Evolutionary conservation across 2,888 invertebrate genomes (phyloP).

Genomic region (Hybos culiciformis): DNA sequence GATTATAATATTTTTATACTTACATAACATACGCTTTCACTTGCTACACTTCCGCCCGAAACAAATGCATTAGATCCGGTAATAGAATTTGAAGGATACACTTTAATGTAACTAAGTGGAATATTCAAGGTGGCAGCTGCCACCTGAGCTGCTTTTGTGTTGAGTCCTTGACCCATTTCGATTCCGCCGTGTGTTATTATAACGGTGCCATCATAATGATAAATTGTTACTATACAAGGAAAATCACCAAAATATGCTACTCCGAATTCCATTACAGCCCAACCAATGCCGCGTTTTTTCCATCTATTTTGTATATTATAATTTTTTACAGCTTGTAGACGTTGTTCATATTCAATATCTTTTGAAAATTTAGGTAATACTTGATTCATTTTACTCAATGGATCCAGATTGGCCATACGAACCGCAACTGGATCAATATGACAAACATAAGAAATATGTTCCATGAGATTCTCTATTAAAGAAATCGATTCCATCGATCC

Average conservation of each 20-base stretch:
- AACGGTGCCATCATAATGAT: conserved; percentile 50
- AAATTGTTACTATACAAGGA: conserved; percentile 45
- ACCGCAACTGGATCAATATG: conserved; percentile 42
- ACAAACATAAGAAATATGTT: conserved; percentile 40
- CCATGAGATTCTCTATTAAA: conserved; percentile 45
- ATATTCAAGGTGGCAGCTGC: conserved; percentile 53
- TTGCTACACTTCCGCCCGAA: conserved; percentile 52
- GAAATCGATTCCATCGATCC: conserved; percentile 42
- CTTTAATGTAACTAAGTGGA: conserved; percentile 44
- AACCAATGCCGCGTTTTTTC: conserved; percentile 55
- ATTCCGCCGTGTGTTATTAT: conserved; percentile 51
- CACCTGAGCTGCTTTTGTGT: conserved; percentile 54
- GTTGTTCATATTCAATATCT: conserved; percentile 38
- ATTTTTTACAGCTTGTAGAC: conserved; percentile 38
- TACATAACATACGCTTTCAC: conserved; percentile 45
- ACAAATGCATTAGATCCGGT: conserved; percentile 45
- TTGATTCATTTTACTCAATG: conserved; percentile 20
- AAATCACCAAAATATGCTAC: conserved; percentile 36
- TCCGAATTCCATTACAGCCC: conserved; percentile 51
- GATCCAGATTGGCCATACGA: conserved; percentile 36
- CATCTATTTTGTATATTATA: conserved; percentile 56
- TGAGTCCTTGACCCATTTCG: conserved; percentile 64
- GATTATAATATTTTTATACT: no score
- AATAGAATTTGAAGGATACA: conserved; percentile 46
- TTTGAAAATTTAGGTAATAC: conserved; percentile 37